These are phyloP conservation scores for Cynaeus angustus DNA, from an alignment of 2,888 invertebrate species.

Conservation along the genomic window DNA sequence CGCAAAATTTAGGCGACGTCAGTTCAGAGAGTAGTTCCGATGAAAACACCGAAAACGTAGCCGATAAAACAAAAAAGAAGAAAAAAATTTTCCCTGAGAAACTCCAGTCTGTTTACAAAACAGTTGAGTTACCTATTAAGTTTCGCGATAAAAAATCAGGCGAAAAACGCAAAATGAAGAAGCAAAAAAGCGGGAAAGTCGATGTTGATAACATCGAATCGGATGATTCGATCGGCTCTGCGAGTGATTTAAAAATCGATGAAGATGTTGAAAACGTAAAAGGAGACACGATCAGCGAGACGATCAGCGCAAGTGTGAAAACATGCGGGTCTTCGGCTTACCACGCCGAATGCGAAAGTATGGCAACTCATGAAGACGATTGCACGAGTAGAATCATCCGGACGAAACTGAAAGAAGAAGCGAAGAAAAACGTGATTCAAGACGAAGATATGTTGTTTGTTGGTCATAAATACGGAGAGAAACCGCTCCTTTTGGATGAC, in stretches of 20 bases:
- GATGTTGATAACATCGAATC: slow-evolving; percentile 72
- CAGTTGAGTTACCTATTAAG: slow-evolving; percentile 71
- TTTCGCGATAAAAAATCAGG: slow-evolving; percentile 69
- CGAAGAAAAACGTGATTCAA: slow-evolving; percentile 58
- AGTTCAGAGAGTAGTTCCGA: slow-evolving; percentile 71
- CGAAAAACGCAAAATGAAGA: slow-evolving; percentile 64
- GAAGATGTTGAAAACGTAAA: slow-evolving; percentile 68
- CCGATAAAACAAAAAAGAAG: slow-evolving; percentile 66
- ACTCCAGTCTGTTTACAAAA: slow-evolving; percentile 74
- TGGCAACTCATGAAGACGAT: slow-evolving; percentile 78
- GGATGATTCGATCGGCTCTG: slow-evolving; percentile 83
- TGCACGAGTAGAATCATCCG: slow-evolving; percentile 73
- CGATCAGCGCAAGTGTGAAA: slow-evolving; percentile 77
- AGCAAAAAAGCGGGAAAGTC: not conserved
- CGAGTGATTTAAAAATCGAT: slow-evolving; percentile 79
- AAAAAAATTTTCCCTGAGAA: slow-evolving; percentile 72
- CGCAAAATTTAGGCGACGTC: slow-evolving; percentile 74
- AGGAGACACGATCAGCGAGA: slow-evolving; percentile 72
- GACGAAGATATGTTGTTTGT: slow-evolving; percentile 77
- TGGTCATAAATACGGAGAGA: slow-evolving; percentile 84
- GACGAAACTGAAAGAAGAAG: slow-evolving; percentile 71
- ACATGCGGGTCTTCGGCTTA: slow-evolving; percentile 82
- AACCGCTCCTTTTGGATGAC: slow-evolving; percentile 84
- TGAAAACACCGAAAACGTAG: slow-evolving; percentile 66
- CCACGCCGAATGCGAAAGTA: slow-evolving; percentile 83